phyloP scores from a whole-genome alignment of 2,113 vertebrate species.

The Phaethon lepturus region DNA sequence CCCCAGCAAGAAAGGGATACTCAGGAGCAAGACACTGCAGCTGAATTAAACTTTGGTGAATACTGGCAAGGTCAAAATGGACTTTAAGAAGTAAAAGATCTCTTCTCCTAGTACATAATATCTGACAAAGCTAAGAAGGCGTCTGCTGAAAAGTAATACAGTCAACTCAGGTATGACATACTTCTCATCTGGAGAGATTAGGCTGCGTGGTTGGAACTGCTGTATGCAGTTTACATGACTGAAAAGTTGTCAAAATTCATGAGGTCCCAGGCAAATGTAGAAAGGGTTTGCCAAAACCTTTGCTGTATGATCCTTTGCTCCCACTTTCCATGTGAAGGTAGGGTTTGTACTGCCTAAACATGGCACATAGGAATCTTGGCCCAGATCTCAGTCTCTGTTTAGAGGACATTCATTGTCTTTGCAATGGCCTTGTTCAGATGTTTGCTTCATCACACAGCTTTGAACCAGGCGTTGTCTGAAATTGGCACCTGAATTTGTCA shows the following conservation, averaged over 20 bases:
- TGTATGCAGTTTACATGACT: neutral
- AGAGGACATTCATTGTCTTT: neutral
- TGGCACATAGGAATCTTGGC: neutral
- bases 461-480: neutral
- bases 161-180: neutral
- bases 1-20: neutral
- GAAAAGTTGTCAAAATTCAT: neutral
- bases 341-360: neutral
- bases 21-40: neutral
- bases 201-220: neutral
- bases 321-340: neutral
- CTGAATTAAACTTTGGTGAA: neutral
- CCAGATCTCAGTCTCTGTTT: neutral
- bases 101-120: neutral
- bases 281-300: neutral
- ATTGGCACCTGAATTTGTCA: neutral
- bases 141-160: neutral
- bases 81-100: neutral
- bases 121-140: neutral
- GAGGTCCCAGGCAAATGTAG: neutral
- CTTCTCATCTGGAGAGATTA: neutral
- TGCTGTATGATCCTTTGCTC: neutral
- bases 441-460: neutral
- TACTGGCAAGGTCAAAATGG: neutral
- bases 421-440: neutral